phyloP scores from a whole-genome alignment of 2,888 invertebrate species.

The Uloborus plumipes region DNA sequence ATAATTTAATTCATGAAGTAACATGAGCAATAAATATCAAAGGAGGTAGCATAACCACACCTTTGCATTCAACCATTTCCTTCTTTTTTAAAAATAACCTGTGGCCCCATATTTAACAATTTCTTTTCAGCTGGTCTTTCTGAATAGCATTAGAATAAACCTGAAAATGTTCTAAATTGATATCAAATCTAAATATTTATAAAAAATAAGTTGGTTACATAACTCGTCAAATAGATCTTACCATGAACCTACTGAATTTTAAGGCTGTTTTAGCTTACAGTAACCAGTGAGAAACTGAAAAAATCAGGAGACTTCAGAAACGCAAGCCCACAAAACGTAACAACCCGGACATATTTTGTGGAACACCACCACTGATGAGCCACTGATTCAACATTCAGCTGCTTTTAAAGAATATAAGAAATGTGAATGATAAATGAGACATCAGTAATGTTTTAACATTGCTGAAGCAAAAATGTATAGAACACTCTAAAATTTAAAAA shows the following conservation, averaged over 20 bases:
- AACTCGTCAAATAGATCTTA: too few relatives aligned
- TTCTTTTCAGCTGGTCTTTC: too few relatives aligned
- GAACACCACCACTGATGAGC: constrained; percentile 11
- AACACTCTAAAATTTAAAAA: constrained; percentile 33
- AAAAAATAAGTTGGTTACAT: too few relatives aligned
- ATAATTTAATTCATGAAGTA: constrained; percentile 45
- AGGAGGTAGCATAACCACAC: constrained; percentile 25
- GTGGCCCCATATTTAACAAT: constrained; percentile 37
- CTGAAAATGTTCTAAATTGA: too few relatives aligned
- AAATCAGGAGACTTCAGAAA: constrained; percentile 54
- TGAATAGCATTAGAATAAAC: too few relatives aligned
- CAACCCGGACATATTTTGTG: constrained; percentile 16
- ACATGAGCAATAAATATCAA: constrained; percentile 45
- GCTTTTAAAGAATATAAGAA: constrained; percentile 37
- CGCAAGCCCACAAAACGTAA: constrained; percentile 31
- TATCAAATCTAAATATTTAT: too few relatives aligned
- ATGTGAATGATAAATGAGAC: constrained; percentile 32
- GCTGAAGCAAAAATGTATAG: constrained; percentile 32
- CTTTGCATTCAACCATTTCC: constrained; percentile 14
- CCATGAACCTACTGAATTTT: too few relatives aligned
- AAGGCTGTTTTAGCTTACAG: too few relatives aligned
- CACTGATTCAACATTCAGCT: constrained; percentile 52
- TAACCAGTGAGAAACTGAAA: background rate
- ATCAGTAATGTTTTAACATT: constrained; percentile 34
- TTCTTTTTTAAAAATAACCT: constrained; percentile 17